Evolutionary conservation across 2,888 invertebrate genomes (phyloP).

Genomic region (Lydus trimaculatus): DNA sequence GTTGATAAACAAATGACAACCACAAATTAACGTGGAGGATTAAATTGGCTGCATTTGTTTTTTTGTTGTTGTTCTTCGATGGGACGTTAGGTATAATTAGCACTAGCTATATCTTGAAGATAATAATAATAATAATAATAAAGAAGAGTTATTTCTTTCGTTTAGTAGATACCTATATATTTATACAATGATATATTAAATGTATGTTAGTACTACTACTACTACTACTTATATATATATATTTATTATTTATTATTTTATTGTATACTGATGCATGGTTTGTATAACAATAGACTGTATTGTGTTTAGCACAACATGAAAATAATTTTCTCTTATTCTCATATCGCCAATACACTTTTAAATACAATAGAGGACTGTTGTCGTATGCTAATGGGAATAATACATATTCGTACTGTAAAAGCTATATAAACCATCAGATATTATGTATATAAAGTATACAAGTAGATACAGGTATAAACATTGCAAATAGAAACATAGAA

Average conservation of each 20-base stretch:
- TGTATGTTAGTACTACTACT: conserved; percentile 10
- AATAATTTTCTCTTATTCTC: conserved; percentile 59
- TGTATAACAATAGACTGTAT: conserved; percentile 55
- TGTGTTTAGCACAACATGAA: conserved; percentile 56
- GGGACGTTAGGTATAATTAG: too few relatives aligned
- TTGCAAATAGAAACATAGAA: too few relatives aligned
- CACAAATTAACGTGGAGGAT: too few relatives aligned
- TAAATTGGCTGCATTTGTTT: too few relatives aligned
- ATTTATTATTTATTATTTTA: conserved; percentile 57
- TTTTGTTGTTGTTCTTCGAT: too few relatives aligned
- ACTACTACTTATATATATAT: conserved; percentile 1
- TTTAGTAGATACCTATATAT: conserved; percentile 2
- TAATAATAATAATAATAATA: conserved; percentile 6
- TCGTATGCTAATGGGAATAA: conserved; percentile 56
- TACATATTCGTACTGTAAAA: conserved; percentile 10
- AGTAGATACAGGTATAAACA: background rate
- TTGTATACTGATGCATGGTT: conserved; percentile 54
- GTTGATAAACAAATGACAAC: too few relatives aligned
- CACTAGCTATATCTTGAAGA: background rate
- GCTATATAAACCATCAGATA: conserved; percentile 3
- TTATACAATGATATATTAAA: background rate
- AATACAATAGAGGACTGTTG: conserved; percentile 58
- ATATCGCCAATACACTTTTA: conserved; percentile 56
- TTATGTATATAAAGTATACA: background rate
- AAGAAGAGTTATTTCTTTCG: background rate